Base-by-base conservation (phyloP, 1,140 invertebrate genomes). In the Hylaeus anthracinus region DNA sequence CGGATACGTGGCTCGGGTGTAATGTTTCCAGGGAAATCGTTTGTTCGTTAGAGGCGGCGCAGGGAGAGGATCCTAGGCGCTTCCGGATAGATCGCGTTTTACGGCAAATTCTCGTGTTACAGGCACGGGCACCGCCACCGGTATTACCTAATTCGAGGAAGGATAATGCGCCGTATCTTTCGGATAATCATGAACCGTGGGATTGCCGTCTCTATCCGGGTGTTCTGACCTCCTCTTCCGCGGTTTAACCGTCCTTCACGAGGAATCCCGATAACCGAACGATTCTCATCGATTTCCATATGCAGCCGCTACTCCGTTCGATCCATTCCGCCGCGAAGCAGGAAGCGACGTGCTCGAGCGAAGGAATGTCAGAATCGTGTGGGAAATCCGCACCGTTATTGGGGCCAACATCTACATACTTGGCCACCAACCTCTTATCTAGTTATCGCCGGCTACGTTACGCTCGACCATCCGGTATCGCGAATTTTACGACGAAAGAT, bases 311-410 rank as follows among this genome's bases (percentile, higher is more conserved):
- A 48, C 55, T 63, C 5, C 45, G 6, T 51, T 51, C 51, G 55
- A 76, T 70, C 51, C 65, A 55, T 14, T 45, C 10, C 6, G 26
- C 53, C 45, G 26, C n/a, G 72, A 67, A 75, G 63, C 79, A 80
- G 79, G 72, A 80, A 75, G 64, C 79, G 73, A 56, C 64, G 63
- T 43, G 55, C 60, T 55, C 74, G 65, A 37, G 5, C 63, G 5
- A 6, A 39, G 81, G 81, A 83, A 83, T 83, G 77, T 53, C 71
- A 73, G 83, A 75, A 86, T 86, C 84, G 82, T 77, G 78, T 84
- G 74, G 82, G 84, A 88, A 89, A 88, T 83, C 72, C 56, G 55
- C 82, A 85, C 86, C 88, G 88, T 89, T 88, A 88, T 78, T 75
- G 64, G 58, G 53, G 66, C 37, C 63, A 78, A 65, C 48, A 26